Evolutionary conservation across 2,888 invertebrate genomes (phyloP), one percentile per base, ranked within the genome.

Genomic region (Agrochola lychnidis): DNA sequence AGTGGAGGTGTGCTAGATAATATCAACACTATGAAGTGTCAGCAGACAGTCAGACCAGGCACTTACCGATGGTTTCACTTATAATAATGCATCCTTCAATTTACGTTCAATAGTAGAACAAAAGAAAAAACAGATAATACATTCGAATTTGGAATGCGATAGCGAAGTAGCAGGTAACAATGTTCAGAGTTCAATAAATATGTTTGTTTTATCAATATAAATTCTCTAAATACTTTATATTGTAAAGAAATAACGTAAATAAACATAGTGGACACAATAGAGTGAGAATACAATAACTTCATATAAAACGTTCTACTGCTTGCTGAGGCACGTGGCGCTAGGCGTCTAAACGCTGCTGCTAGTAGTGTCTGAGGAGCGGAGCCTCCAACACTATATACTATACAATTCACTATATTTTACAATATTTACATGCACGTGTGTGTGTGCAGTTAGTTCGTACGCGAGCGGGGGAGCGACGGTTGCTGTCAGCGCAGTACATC

Each of bases 381-480:
- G 42, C 81, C 73, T 42, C 42, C 62, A 14, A 61, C 61, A 10
- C 76, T 70, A n/a, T 48, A 73, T 62, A 63, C 81, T 82, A 81
- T 84, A 87, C 85, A 85, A 85, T 78, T 68, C 69, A 71, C 64
- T 79, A 79, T 89, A 87, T 86, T 71, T 81, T 90, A 90, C 91
- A 91, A 87, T 90, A 91, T 91, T 88, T 91, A 91, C 91, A 90
- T 30, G 69, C 73, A 53, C 76, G 40, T 22, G 45, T 57, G 56
- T 19, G 45, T n/a, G 63, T 48, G 64, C 63, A 53, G 63, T 51
- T 61, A 40, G 59, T 30, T 36, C 53, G 61, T 19, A n/a, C 62
- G 12, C 73, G 73, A 48, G 61, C 59, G 45, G 19, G 25, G 36
- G 19, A 19, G 42, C 42, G 53, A 16, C 1, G 10, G 4, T 36